A percentile compares a stretch with the other conserved stretches of the same genome.
Evolutionary conservation across 2,797 vertebrate genomes (phyloP).

Genomic region (Alcedo quadribrachys): DNA sequence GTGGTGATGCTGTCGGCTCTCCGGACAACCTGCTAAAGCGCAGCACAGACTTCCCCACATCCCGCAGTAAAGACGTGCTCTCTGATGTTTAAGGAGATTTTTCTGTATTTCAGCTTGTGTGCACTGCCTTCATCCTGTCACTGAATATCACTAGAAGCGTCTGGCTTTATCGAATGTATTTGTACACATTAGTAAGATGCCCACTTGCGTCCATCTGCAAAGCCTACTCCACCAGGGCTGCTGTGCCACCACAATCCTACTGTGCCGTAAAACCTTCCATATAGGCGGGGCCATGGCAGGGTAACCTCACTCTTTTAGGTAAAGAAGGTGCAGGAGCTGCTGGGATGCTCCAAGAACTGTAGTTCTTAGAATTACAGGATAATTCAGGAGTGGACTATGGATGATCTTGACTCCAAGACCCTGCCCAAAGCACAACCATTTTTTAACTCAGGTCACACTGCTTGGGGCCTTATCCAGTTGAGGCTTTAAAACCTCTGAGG

Average conservation of each 20-base stretch:
- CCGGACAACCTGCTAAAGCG: background rate
- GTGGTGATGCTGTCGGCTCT: too few relatives aligned
- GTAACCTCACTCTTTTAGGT: background rate
- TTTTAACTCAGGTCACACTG: background rate
- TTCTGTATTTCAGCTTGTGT: background rate
- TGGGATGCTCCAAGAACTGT: background rate
- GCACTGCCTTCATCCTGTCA: background rate
- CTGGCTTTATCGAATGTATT: background rate
- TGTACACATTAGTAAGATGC: fast-evolving
- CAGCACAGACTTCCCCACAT: background rate
- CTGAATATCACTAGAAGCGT: background rate
- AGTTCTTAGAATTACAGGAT: background rate
- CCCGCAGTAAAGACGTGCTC: background rate
- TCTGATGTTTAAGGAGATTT: fast-evolving
- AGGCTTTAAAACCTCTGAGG: background rate
- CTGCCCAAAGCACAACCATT: background rate
- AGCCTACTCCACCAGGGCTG: background rate
- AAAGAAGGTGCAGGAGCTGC: background rate
- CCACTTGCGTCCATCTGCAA: background rate
- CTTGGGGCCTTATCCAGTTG: background rate
- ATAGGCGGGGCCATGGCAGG: fast-evolving
- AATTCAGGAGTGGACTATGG: background rate
- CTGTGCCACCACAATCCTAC: too few relatives aligned
- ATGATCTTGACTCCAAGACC: background rate
- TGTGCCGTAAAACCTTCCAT: background rate